A percentile compares a stretch with the other conserved stretches of the same genome.
Conservation (phyloP, 2,113 vertebrate species). For the Poeciliopsis prolifica region DNA sequence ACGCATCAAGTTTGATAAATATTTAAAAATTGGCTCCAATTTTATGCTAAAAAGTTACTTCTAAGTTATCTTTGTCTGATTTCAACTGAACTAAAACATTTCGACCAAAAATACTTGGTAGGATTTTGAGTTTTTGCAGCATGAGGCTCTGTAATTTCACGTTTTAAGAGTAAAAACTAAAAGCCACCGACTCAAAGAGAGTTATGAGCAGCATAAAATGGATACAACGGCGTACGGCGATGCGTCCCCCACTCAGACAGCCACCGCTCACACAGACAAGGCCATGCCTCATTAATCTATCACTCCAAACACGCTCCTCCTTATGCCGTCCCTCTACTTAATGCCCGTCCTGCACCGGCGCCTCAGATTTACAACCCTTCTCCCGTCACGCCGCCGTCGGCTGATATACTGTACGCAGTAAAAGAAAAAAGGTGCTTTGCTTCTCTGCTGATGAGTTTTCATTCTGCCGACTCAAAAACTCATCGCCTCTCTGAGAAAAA, state of each 20-base stretch:
- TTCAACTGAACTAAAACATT: too few species aligned
- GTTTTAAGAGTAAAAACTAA: not conserved
- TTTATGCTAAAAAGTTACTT: too few species aligned
- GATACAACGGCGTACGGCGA: conserved; percentile 11
- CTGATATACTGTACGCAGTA: conserved; percentile 61
- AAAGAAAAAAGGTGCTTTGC: conserved; percentile 16
- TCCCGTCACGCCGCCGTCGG: conserved; percentile 28
- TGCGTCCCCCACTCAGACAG: conserved; percentile 32
- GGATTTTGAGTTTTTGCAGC: not conserved
- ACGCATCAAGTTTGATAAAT: too few species aligned
- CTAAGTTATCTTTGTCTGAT: too few species aligned
- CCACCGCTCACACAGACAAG: conserved; percentile 60
- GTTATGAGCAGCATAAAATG: not conserved
- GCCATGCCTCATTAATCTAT: conserved; percentile 74
- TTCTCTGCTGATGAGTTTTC: conserved; percentile 42
- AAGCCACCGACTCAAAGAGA: conserved; percentile 1
- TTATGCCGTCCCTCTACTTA: conserved; percentile 30
- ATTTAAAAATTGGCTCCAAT: too few species aligned
- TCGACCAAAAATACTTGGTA: too few species aligned
- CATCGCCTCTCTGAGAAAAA: conserved; percentile 57
- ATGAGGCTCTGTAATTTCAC: not conserved
- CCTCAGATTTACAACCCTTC: conserved; percentile 61
- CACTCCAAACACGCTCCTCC: conserved; percentile 61
- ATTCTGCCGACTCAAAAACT: conserved; percentile 36
- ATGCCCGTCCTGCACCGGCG: conserved; percentile 52